A percentile compares a stretch with the other conserved stretches of the same genome.
Conservation (phyloP, 2,113 vertebrate genomes). For the Austrofundulus limnaeus region DNA sequence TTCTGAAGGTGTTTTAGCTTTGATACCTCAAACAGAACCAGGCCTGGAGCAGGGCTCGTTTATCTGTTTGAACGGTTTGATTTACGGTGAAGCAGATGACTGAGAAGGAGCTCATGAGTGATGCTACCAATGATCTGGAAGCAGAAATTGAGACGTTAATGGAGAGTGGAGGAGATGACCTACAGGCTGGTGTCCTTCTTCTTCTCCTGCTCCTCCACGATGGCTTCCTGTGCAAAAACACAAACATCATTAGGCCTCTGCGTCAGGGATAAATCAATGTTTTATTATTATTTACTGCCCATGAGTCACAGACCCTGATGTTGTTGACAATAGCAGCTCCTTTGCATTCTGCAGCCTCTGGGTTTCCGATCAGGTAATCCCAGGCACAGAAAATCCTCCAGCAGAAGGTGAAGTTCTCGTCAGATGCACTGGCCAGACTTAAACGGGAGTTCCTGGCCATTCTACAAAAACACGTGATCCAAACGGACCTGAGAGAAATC, state of each 20-base stretch:
- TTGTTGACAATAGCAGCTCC: constrained; percentile 95
- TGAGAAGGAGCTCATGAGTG: not conserved
- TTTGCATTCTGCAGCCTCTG: constrained; percentile 96
- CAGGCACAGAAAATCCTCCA: constrained; percentile 97
- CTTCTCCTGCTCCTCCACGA: constrained; percentile 96
- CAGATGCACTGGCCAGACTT: constrained; percentile 91
- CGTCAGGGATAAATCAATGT: not conserved
- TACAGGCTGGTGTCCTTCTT: constrained; percentile 94
- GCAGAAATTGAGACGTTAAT: not conserved
- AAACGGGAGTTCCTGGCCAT: constrained; percentile 98
- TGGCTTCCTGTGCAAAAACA: constrained; percentile 86
- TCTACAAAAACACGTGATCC: constrained; percentile 66
- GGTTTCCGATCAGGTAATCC: constrained; percentile 97
- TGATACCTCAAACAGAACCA: no score
- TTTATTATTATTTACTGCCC: fast-evolving
- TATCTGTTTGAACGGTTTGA: not conserved
- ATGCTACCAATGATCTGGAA: not conserved
- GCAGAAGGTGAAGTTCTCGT: constrained; percentile 96
- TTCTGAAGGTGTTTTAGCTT: no score
- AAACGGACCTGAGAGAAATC: not conserved
- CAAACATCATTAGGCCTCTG: not conserved
- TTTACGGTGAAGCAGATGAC: no score
- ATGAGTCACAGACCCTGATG: constrained; percentile 82
- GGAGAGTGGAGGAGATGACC: constrained; percentile 38
- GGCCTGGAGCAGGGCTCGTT: no score